A percentile compares a stretch with the other conserved stretches of the same genome.
Evolutionary conservation across 2,113 vertebrate species (phyloP).

Genomic region (Brachyhypopomus occidentalis): DNA sequence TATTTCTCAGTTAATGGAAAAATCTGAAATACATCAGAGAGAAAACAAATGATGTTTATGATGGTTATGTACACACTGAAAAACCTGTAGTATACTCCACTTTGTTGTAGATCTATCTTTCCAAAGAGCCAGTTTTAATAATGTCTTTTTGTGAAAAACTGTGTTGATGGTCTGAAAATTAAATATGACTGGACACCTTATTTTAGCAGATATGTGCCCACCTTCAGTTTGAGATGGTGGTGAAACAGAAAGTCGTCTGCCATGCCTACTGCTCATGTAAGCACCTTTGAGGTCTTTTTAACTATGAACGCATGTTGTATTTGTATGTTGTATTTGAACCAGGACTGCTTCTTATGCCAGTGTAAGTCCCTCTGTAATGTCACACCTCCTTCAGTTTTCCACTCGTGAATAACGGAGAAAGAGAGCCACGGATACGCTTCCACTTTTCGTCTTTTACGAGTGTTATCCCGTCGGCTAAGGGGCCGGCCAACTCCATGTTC

Average conservation of each 20-base stretch:
- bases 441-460: constrained; percentile 70
- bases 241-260: neutral
- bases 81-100: neutral
- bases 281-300: neutral
- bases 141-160: neutral
- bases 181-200: neutral
- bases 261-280: neutral
- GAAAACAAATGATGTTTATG: neutral
- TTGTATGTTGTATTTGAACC: neutral
- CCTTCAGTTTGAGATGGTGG: too few relatives aligned
- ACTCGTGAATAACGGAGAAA: constrained; percentile 78
- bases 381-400: constrained; percentile 74
- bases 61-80: neutral
- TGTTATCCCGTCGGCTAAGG: constrained; percentile 64
- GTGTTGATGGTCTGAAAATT: too few relatives aligned
- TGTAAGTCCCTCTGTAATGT: neutral
- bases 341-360: neutral
- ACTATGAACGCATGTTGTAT: neutral
- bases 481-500: neutral
- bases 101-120: too few relatives aligned
- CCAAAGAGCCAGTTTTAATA: too few relatives aligned
- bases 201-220: neutral
- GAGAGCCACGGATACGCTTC: constrained; percentile 71
- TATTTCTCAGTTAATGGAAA: constrained; percentile 62
- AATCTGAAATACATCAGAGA: constrained; percentile 52